Evolutionary conservation across 53 echinoderm and acorn worm genomes (phyloP).

Genomic region (Echinarachnius parma): DNA sequence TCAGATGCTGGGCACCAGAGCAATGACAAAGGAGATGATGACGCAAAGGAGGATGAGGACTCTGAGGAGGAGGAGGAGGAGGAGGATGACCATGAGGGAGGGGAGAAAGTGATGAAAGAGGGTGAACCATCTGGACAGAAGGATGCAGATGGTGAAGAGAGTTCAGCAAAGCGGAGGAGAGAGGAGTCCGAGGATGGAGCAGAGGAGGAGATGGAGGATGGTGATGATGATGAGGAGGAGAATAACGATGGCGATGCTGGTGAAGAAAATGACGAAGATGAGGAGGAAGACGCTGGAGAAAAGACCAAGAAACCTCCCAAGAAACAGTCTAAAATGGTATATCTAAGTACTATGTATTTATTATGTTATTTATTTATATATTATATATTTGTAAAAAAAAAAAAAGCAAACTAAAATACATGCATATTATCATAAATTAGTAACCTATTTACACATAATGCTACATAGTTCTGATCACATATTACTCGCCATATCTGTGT

Average conservation of each 20-base stretch:
- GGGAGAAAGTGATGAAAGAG: constrained; percentile 13
- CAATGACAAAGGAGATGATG: constrained; percentile 1
- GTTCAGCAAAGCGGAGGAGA: constrained; percentile 7
- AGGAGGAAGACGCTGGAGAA: constrained; percentile 34
- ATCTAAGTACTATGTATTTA: too few species aligned
- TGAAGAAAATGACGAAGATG: constrained; percentile 40
- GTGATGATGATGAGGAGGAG: constrained; percentile 44
- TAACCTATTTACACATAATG: too few species aligned
- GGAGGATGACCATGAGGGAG: constrained; percentile 40
- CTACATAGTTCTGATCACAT: too few species aligned
- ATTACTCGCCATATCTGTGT: too few species aligned
- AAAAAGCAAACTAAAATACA: too few species aligned
- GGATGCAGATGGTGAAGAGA: constrained; percentile 38
- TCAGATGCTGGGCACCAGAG: not conserved
- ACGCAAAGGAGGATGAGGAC: not conserved
- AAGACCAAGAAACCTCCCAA: constrained; percentile 31
- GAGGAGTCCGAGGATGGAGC: constrained; percentile 22
- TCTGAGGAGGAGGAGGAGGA: constrained; percentile 5
- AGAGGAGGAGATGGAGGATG: constrained; percentile 33
- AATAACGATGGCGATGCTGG: constrained; percentile 9
- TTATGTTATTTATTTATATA: too few species aligned
- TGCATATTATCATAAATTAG: too few species aligned
- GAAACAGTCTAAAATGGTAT: constrained; percentile 64
- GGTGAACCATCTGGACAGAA: constrained; percentile 15
- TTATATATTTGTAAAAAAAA: too few species aligned